phyloP scores from a whole-genome alignment of 2,888 invertebrate genomes.

The Tenthredo amoena region DNA sequence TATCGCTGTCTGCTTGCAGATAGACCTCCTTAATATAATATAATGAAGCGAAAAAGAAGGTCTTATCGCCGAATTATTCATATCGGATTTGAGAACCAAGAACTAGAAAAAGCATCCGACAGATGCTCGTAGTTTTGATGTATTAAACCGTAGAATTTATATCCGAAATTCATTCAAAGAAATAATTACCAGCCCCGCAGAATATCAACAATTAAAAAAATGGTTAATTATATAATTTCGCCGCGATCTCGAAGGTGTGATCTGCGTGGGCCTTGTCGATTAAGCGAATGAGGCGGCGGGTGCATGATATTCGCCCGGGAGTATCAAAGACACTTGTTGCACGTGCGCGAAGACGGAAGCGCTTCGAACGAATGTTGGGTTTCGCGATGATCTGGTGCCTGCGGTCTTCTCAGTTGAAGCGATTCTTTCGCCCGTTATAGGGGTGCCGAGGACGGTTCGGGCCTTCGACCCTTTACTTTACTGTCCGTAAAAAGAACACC shows the following conservation, averaged over 20 bases:
- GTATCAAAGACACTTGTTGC: constrained; percentile 54
- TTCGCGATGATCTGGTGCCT: constrained; percentile 62
- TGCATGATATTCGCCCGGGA: neutral
- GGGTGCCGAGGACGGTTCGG: constrained; percentile 18
- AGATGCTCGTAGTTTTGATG: neutral
- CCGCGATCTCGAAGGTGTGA: neutral
- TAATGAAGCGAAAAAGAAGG: too few relatives aligned
- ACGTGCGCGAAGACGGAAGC: constrained; percentile 52
- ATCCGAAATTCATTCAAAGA: neutral
- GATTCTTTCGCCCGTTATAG: constrained; percentile 43
- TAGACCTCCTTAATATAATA: too few relatives aligned
- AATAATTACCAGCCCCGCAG: neutral
- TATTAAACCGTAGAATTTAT: neutral
- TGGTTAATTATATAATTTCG: neutral
- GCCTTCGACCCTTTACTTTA: neutral
- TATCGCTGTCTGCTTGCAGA: too few relatives aligned
- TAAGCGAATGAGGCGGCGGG: neutral
- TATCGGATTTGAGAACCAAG: too few relatives aligned
- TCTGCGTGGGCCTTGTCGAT: neutral
- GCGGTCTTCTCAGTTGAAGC: constrained; percentile 48
- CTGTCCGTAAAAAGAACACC: neutral
- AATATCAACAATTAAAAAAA: neutral
- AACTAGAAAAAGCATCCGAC: too few relatives aligned
- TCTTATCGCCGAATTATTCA: too few relatives aligned
- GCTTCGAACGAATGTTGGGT: constrained; percentile 24